Evolutionary conservation across 2,797 vertebrate species (phyloP), one percentile per base, ranked within the genome.

Genomic region (Hyperoplus lanceolatus): DNA sequence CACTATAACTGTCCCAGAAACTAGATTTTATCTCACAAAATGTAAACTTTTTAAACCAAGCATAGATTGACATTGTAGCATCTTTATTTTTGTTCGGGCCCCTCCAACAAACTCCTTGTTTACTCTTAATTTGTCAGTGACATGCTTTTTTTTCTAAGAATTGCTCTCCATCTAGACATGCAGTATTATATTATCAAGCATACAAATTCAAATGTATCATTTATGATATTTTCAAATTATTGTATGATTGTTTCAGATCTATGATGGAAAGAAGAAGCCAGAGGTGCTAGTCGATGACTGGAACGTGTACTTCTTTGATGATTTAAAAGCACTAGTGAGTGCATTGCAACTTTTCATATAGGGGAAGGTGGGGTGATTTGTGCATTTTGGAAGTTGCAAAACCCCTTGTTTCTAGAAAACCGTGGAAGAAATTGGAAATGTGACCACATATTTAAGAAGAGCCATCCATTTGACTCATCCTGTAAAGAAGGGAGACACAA

Each of bases 221-320:
- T 11, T n/a, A 8, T 21, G 1, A 46, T 41, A 41, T 36, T 1
- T 39, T 10, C 29, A 29, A 29, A 15, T 15, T 9, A 15, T 5
- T 65, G 39, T 65, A 8, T 75, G 12, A 85, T 90, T 88, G 72
- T 94, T 94, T 81, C 93, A 99, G 97, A 97, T 99, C 82, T 96
- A 96, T 79, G 93, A 94, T 89, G 97, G 93, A 65, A 79, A 91
- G 73, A 95, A 95, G 85, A 98, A 97, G 82, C 96, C 97, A 6
- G 96, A 97, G 92, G 91, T 96, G 80, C 89, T 97, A 68, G 96
- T 98, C 71, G 98, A 99, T 90, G 97, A 96, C 64, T 99, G 97
- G 97, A 98, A 98, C 45, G 96, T 97, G 14, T 97, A 98, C 91
- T 99, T 97, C 92, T 98, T 96, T 89, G 95, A 97, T 79, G 95